These are phyloP conservation scores for Acromyrmex heyeri DNA, from an alignment of 1,140 invertebrate genomes.

Conservation along the genomic window DNA sequence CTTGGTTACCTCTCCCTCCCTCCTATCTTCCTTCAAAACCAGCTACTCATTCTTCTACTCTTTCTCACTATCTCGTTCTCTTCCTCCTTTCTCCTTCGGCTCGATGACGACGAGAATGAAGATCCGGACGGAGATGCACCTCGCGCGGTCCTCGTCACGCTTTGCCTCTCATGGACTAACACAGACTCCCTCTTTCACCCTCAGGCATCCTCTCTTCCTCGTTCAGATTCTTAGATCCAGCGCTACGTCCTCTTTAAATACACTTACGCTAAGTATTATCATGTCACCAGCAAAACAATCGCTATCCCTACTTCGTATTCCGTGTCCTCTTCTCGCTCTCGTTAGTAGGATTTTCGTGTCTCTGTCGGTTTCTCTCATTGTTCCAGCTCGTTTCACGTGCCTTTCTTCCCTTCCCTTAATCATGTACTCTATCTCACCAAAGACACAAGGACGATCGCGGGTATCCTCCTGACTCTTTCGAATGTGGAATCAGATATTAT, in stretches of 20 bases:
- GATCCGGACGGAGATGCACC: conserved; percentile 45
- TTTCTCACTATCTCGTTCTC: conserved; percentile 67
- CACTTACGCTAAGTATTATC: conserved; percentile 70
- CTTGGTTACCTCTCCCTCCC: conserved; percentile 72
- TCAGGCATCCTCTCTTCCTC: conserved; percentile 26
- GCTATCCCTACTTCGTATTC: conserved; percentile 13
- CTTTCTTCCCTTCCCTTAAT: conserved; percentile 12
- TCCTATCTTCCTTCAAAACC: conserved; percentile 35
- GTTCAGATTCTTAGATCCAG: conserved; percentile 8
- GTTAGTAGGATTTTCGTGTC: background rate
- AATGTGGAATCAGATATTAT: conserved; percentile 81
- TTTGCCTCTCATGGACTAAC: conserved; percentile 31
- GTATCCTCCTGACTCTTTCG: conserved; percentile 65
- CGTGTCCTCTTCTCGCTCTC: conserved; percentile 27
- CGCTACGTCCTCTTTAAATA: conserved; percentile 67
- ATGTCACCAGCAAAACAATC: conserved; percentile 71
- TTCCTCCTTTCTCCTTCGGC: conserved; percentile 53
- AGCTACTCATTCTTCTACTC: conserved; percentile 65
- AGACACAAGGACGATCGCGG: conserved; percentile 67
- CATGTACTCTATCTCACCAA: conserved; percentile 40
- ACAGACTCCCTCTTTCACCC: background rate
- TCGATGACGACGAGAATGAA: conserved; percentile 57
- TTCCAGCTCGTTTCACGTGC: conserved; percentile 51
- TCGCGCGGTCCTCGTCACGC: conserved; percentile 50
- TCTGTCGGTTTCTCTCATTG: conserved; percentile 52